These are phyloP conservation scores for Pseudomugil tenellus DNA, from an alignment of 2,797 vertebrate genomes.

Conservation along the genomic window DNA sequence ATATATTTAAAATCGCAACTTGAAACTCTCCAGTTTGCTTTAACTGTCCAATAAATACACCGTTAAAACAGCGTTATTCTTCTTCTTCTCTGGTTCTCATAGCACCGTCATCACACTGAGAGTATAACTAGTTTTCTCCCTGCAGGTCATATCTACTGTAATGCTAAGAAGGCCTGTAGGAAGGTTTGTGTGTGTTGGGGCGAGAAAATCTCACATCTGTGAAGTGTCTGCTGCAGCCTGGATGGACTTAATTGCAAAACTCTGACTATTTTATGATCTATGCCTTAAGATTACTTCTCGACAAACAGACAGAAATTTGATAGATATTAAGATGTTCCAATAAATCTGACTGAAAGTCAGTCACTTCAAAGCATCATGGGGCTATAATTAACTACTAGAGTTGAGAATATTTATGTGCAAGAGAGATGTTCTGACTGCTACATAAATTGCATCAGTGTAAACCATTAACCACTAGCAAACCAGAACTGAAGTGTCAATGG, in stretches of 20 bases:
- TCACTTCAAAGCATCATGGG: neutral
- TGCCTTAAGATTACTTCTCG: neutral
- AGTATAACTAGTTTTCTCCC: slow-evolving; percentile 3
- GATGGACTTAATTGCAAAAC: no score
- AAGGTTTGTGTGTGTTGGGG: no score
- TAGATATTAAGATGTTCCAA: neutral
- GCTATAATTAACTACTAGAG: neutral
- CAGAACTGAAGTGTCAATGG: neutral
- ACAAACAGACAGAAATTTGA: neutral
- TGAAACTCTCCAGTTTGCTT: neutral
- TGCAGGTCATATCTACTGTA: no score
- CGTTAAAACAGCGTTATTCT: no score
- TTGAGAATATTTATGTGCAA: neutral
- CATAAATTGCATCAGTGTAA: neutral
- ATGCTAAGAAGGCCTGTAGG: no score
- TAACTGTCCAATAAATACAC: neutral
- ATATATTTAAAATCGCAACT: neutral
- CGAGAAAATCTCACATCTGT: no score
- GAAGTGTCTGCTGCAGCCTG: no score
- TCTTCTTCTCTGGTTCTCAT: no score
- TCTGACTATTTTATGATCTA: no score
- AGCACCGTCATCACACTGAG: slow-evolving; percentile 1
- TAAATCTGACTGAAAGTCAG: neutral
- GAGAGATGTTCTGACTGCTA: neutral
- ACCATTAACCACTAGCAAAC: neutral